Conservation (phyloP, 2,113 vertebrate species). For the Octodon degus region DNA sequence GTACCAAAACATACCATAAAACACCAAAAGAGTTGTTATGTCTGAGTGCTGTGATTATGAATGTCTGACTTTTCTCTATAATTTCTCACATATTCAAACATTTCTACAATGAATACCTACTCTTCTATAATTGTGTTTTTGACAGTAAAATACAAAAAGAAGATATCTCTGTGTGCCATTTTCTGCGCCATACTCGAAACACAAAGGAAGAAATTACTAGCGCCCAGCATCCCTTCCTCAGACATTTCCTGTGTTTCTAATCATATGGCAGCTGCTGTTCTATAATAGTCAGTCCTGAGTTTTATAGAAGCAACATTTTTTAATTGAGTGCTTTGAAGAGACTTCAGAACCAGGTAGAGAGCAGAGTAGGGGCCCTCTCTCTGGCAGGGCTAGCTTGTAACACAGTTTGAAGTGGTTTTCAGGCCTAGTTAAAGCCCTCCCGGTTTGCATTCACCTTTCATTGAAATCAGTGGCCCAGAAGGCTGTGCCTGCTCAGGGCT, state of each 20-base stretch:
- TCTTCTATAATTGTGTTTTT: slow-evolving; percentile 42
- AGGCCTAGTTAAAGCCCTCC: slow-evolving; percentile 54
- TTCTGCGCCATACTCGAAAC: slow-evolving; percentile 45
- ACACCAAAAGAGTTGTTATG: slow-evolving; percentile 18
- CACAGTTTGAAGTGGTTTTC: slow-evolving; percentile 75
- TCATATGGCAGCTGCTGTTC: slow-evolving; percentile 70
- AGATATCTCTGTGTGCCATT: background rate
- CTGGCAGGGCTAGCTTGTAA: slow-evolving; percentile 67
- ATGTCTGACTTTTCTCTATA: background rate
- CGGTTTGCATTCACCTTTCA: background rate
- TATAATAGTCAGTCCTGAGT: slow-evolving; percentile 69
- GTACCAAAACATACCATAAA: slow-evolving; percentile 26
- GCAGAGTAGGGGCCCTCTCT: slow-evolving; percentile 51
- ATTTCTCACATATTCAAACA: slow-evolving; percentile 21
- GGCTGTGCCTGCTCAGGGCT: background rate
- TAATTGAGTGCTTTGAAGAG: slow-evolving; percentile 79
- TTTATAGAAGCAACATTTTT: slow-evolving; percentile 79
- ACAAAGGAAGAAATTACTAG: slow-evolving; percentile 68
- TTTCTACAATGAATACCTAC: background rate
- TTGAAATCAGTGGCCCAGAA: background rate
- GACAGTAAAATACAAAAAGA: slow-evolving; percentile 46
- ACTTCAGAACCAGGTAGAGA: slow-evolving; percentile 50
- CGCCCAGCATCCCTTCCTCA: slow-evolving; percentile 39
- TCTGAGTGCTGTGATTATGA: background rate
- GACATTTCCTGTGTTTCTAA: slow-evolving; percentile 76